Evolutionary conservation across 2,797 vertebrate genomes (phyloP), one percentile per base, ranked within the genome.

Genomic region (Poeciliopsis turneri): DNA sequence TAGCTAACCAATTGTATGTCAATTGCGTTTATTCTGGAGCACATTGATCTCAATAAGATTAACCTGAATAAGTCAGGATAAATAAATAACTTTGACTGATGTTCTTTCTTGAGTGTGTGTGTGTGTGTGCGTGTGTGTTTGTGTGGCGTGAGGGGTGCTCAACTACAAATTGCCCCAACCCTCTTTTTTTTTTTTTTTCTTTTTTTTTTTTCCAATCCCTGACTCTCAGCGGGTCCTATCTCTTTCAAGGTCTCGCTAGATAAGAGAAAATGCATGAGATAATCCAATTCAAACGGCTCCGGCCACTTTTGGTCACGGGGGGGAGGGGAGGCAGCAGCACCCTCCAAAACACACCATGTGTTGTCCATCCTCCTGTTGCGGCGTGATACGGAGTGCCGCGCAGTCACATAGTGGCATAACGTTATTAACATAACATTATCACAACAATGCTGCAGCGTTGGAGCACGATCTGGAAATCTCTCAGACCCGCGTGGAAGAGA

Each of bases 261-360:
- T 90, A 90, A 93, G 92, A 90, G 91, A 91, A 92, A 93, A 93
- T 87, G 86, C 85, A 88, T 81, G 88, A 89, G 92, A 91, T 94
- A 92, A 94, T 93, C 92, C 91, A 89, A 93, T 93, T 92, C 88
- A 90, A 93, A 91, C 87, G 78, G 86, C 84, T 79, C 82, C 71
- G 81, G 89, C 39, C 82, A 88, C 87, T 92, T 83, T 79, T 85
- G 89, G 89, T 91, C 92, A 82, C 81, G 72, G 91, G 68, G 55
- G 5, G 39, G 1, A 41, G 87, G 36, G 36, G 36, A 36, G 36
- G 36, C 36, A 5, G 84, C 71, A 1, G 59, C 72, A 0, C 80
- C 4, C 75, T 1, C 80, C 23, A 81, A 69, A 30, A 11, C 72
- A 86, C 84, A 68, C 78, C 33, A 74, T 13, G 30, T 75, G 82